Evolutionary conservation across 2,113 vertebrate genomes (phyloP).

Genomic region (Nesoenas mayeri): DNA sequence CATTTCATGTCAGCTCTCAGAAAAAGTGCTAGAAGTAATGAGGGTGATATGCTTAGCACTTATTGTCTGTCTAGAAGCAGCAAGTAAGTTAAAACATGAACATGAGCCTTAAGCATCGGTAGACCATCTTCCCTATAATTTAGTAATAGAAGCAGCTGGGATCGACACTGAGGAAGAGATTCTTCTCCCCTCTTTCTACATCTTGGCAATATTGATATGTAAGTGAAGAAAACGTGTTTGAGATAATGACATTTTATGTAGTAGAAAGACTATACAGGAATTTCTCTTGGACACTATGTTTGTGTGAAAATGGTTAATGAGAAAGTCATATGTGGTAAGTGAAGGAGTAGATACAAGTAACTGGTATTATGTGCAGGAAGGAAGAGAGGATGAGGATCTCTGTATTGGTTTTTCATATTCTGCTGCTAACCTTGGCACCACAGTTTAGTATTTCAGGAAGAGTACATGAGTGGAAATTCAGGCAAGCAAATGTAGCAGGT

Average conservation of each 20-base stretch:
- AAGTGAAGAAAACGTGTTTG: neutral
- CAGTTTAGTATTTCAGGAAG: neutral
- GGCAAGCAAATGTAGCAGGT: neutral
- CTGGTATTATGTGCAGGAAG: neutral
- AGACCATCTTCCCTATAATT: neutral
- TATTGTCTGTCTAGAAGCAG: neutral
- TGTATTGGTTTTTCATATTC: neutral
- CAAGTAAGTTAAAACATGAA: neutral
- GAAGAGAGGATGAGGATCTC: neutral
- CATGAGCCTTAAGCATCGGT: fast-evolving
- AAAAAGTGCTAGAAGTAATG: neutral
- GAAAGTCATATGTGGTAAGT: neutral
- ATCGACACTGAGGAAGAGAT: neutral
- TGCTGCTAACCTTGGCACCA: neutral
- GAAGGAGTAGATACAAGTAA: neutral
- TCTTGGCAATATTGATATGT: neutral
- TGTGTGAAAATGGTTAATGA: neutral
- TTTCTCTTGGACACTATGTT: neutral
- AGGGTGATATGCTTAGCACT: neutral
- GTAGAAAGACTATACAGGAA: neutral
- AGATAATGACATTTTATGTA: neutral
- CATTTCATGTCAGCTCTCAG: neutral
- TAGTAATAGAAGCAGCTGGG: neutral
- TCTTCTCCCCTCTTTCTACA: fast-evolving
- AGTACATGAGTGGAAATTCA: neutral